Evolutionary conservation across 2,797 vertebrate genomes (phyloP), one percentile per base, ranked within the genome.

Genomic region (Sebastes glaucus): DNA sequence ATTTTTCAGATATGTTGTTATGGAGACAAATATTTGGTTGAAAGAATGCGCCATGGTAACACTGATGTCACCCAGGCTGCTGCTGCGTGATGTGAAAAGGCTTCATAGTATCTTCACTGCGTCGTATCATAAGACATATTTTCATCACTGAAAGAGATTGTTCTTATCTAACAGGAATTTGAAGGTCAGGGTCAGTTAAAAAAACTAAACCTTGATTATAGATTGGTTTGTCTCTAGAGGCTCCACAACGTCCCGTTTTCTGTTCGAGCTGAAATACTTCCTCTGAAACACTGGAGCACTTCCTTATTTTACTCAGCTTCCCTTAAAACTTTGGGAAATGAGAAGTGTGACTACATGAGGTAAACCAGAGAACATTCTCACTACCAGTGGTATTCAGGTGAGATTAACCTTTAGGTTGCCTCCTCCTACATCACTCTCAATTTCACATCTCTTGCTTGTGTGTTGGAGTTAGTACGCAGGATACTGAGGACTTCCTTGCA

Each of bases 291-390:
- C 59, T 55, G 70, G 74, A 80, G 38, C 80, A 62, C 86, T 95
- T 95, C 94, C 89, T 81, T 46, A 62, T 93, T 93, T 84, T 52
- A 20, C 59, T 33, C 56, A 82, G 89, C 88, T 94, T 94, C 93
- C 92, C 86, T 87, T 30, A 56, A 84, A 87, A 78, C 28, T 10
- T 79, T 28, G 63, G 87, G 81, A 86, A 92, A 88, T 73, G 87
- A 89, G 92, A 94, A 94, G 91, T 90, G 86, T 4, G 55, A 89
- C 28, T 75, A 4, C 32, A 22, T 83, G 82, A 86, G 89, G 89
- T 88, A 53, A 74, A 87, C 80, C 81, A 55, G 23, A 22, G 3
- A 23, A 3, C 61, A 23, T 66, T 80, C 73, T 88, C 67, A 74
- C 74, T 68, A 32, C 77, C 52, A 32, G 2, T 52, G 1, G 71